Evolutionary conservation across 1,140 invertebrate species (phyloP).

Genomic region (Subanguina moxae): DNA sequence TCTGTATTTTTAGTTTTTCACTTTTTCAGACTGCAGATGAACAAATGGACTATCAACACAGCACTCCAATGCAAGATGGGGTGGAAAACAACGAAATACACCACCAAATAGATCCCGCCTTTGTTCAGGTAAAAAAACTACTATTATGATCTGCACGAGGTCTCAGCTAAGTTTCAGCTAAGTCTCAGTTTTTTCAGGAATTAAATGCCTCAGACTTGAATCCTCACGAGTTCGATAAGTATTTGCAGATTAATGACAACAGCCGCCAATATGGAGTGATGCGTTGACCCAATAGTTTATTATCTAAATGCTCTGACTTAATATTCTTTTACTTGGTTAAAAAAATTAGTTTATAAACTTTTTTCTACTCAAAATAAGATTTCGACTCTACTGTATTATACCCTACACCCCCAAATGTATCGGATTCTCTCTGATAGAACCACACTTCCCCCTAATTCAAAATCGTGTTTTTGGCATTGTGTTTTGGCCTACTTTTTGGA

Average conservation of each 20-base stretch:
- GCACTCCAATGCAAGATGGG: background rate
- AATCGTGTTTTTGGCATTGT: too few species aligned
- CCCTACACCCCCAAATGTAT: too few species aligned
- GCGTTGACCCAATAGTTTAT: constrained; percentile 1
- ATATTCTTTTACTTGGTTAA: too few species aligned
- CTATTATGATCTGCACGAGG: background rate
- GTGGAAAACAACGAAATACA: background rate
- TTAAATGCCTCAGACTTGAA: constrained; percentile 8
- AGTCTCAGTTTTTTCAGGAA: background rate
- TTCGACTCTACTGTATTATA: too few species aligned
- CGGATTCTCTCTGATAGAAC: too few species aligned
- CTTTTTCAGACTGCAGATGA: background rate
- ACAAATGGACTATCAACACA: constrained; percentile 5
- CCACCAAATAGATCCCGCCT: background rate
- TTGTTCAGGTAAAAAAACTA: constrained; percentile 1
- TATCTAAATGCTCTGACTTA: background rate
- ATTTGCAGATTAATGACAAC: constrained; percentile 9
- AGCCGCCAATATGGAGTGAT: constrained; percentile 2
- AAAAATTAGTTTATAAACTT: too few species aligned
- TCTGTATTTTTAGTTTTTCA: too few species aligned
- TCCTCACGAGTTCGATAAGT: constrained; percentile 12
- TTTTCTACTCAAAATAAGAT: too few species aligned
- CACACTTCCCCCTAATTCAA: too few species aligned
- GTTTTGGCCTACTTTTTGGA: too few species aligned
- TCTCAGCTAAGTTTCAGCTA: background rate